Conservation (phyloP, 1,140 invertebrate species). For the Dysdera silvatica region DNA sequence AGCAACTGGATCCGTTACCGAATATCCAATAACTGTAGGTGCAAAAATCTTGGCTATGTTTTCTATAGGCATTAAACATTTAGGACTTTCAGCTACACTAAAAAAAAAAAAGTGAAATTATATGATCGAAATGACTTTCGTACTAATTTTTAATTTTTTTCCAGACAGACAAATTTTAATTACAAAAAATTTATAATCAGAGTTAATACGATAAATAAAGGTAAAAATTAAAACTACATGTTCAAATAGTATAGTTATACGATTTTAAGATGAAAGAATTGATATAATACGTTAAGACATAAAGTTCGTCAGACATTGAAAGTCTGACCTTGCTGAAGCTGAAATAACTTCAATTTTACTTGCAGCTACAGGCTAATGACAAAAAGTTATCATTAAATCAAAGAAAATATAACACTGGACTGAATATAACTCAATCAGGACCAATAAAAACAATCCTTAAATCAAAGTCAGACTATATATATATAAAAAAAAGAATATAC, state of each 20-base stretch:
- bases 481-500: too few relatives aligned
- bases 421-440: too few relatives aligned
- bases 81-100: slow-evolving; percentile 60
- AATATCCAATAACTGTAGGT: slow-evolving; percentile 75
- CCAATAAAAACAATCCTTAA: too few relatives aligned
- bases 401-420: too few relatives aligned
- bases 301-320: too few relatives aligned
- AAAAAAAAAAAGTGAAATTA: slow-evolving; percentile 1
- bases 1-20: slow-evolving; percentile 55
- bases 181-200: background rate
- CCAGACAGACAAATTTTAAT: background rate
- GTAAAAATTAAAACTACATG: background rate
- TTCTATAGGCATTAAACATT: slow-evolving; percentile 66
- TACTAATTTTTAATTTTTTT: background rate
- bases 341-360: too few relatives aligned
- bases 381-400: too few relatives aligned
- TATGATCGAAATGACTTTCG: background rate
- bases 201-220: background rate
- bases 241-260: background rate
- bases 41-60: slow-evolving; percentile 77
- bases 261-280: background rate
- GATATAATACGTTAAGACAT: too few relatives aligned
- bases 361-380: too few relatives aligned
- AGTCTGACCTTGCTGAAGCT: too few relatives aligned
- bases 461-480: too few relatives aligned